Base-by-base conservation (phyloP, 1,140 invertebrate genomes). In the Acromyrmex charruanus region DNA sequence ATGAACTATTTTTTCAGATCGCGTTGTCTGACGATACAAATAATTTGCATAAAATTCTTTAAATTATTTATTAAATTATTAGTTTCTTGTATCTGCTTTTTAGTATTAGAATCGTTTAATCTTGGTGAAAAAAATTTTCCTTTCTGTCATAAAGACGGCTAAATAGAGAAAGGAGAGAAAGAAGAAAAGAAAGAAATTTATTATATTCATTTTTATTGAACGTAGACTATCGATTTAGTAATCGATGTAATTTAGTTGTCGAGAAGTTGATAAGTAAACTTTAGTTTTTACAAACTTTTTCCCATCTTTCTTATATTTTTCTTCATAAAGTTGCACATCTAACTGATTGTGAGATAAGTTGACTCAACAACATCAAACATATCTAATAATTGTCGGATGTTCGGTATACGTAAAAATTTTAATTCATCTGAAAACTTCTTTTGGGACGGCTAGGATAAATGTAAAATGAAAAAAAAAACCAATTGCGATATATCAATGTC, bases 401-500 rank as follows among this genome's bases (percentile, higher is more conserved):
- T 77, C 58, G 14, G 28, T 28, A n/a, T 10, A 12, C n/a, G 44
- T 44, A 18, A 21, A n/a, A 65, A 63, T 80, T 39, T 55, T 68
- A 80, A 80, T 80, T 80, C n/a, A 79, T 79, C 55, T 10, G 49
- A 9, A 82, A 69, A 75, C 18, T 77, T 39, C 68, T 55, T 59
- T 18, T 14, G 55, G 21, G 31, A 71, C 35, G 65, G 21, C 16
- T n/a, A 59, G 7, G 21, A 51, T 68, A 71, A 74, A 75, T 21
- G 55, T 28, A 31, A 25, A 3, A 16, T 6, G 51, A 44, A 58
- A 74, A 28, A 28, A 35, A 66, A 12, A 51, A 18, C 10, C n/a
- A 28, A 18, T 35, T 51, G 55, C 55, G 59, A 74, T 87, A 74
- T 55, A 87, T 87, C 75, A 79, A 25, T 71, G 66, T 72, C 55